Evolutionary conservation across 2,797 vertebrate genomes (phyloP), one percentile per base, ranked within the genome.

Genomic region (Salmo trutta): DNA sequence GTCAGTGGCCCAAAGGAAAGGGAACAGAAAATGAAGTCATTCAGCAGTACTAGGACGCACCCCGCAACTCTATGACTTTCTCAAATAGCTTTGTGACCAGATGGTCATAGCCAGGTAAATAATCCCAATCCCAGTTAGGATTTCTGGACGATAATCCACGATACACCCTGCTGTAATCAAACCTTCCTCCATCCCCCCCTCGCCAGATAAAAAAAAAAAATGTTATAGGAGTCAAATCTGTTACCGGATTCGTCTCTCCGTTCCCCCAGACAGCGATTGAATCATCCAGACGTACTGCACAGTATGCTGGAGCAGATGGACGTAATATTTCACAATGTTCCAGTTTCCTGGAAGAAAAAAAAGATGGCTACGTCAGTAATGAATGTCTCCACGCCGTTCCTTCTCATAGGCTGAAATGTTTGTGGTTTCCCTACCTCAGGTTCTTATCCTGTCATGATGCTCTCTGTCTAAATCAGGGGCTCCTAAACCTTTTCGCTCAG

Each of bases 231-330:
- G 79, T 85, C 77, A 73, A 79, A 77, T 75, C 75, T 29, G 76
- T 73, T 78, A 5, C 65, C n/a, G 27, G 56, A 31, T 53, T 31
- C n/a, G 21, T 2, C 33, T 36, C 33, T 2, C 36, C 41, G n/a
- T 41, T 29, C 59, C 62, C 62, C 54, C 72, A 83, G 81, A 88
- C 79, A 84, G 16, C 78, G 80, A 88, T 75, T 75, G 78, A 85
- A 78, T 83, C 83, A 24, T 82, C 83, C 80, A 75, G 82, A 82
- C 81, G 82, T 72, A 81, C 83, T 74, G 62, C 8, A 71, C 84
- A 86, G 82, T 81, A 80, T 83, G 85, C 73, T 64, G 16, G 77
- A 88, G 85, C 87, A 90, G 86, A 91, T 88, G 87, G 88, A 64
- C 66, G 8, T 52, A 67, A 73, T 81, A 62, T 84, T 86, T 87